phyloP scores from a whole-genome alignment of 2,797 vertebrate species.

The Cirrhinus mrigala region DNA sequence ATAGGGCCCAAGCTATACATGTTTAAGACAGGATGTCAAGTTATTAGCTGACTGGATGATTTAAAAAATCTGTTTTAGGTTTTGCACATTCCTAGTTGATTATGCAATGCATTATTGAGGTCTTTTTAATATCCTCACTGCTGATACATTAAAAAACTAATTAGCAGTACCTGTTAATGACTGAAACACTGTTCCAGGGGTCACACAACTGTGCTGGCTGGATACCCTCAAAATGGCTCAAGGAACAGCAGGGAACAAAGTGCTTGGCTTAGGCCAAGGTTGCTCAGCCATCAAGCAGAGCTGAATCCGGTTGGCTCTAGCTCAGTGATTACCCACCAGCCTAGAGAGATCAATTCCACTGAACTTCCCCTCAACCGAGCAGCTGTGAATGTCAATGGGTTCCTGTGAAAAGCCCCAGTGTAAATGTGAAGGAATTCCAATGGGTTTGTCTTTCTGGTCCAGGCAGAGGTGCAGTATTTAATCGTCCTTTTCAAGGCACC shows the following conservation, averaged over 20 bases:
- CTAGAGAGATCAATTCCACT: constrained; percentile 53
- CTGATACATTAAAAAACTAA: background rate
- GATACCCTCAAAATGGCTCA: constrained; percentile 1
- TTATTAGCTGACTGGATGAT: background rate
- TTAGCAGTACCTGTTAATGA: background rate
- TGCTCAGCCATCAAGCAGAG: constrained; percentile 47
- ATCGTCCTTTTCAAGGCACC: background rate
- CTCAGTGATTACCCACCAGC: constrained; percentile 47
- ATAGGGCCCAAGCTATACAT: background rate
- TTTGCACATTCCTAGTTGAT: background rate
- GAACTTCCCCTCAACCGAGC: constrained; percentile 30
- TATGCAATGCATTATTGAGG: background rate
- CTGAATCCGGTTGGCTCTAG: constrained; percentile 37
- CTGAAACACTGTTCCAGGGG: background rate
- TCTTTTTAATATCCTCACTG: background rate
- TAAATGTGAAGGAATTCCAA: constrained; percentile 35
- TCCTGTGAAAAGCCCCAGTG: constrained; percentile 9
- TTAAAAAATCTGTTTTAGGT: background rate
- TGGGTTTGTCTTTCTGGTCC: constrained; percentile 23
- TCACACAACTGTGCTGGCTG: background rate
- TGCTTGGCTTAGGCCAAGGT: constrained; percentile 36
- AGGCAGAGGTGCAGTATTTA: background rate
- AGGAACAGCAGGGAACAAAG: constrained; percentile 40
- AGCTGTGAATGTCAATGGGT: constrained; percentile 61
- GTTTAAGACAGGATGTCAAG: background rate